Percentiles rank a stretch among this genome's conserved stretches.
phyloP scores from a whole-genome alignment of 92 coral and sea anemone species.

The Umimayanthus kanabou region DNA sequence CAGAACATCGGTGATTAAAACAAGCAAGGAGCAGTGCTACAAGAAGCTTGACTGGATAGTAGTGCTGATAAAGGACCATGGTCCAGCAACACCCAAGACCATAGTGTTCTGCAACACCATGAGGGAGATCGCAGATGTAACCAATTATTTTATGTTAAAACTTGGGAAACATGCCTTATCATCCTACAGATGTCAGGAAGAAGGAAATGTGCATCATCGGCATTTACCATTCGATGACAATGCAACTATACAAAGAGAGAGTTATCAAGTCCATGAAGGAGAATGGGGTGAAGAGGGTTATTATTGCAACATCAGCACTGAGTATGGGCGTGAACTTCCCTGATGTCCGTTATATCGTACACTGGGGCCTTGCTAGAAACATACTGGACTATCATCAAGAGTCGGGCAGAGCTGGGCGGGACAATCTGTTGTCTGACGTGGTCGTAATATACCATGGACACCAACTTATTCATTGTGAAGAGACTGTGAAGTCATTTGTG shows the following conservation, averaged over 20 bases:
- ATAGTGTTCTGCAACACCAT: slow-evolving; percentile 26
- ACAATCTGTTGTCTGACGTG: slow-evolving; percentile 28
- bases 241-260: slow-evolving; percentile 20
- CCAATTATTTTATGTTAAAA: slow-evolving; percentile 28
- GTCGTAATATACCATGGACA: slow-evolving; percentile 43
- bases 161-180: slow-evolving; percentile 27
- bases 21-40: not conserved
- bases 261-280: not conserved
- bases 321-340: slow-evolving; percentile 47
- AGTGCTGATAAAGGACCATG: slow-evolving; percentile 12
- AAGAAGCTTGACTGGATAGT: slow-evolving; percentile 14
- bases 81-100: slow-evolving; percentile 40
- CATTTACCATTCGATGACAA: slow-evolving; percentile 20
- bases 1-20: slow-evolving; percentile 26
- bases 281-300: slow-evolving; percentile 13
- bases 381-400: slow-evolving; percentile 47
- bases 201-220: slow-evolving; percentile 27
- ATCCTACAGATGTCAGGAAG: not conserved
- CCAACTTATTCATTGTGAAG: slow-evolving; percentile 39
- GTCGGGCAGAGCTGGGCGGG: slow-evolving; percentile 45
- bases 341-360: slow-evolving; percentile 16
- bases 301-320: slow-evolving; percentile 25
- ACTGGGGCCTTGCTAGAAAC: slow-evolving; percentile 29
- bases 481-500: slow-evolving; percentile 20
- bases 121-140: slow-evolving; percentile 14